phyloP scores from a whole-genome alignment of 1,140 invertebrate species.

The Sitophilus oryzae region DNA sequence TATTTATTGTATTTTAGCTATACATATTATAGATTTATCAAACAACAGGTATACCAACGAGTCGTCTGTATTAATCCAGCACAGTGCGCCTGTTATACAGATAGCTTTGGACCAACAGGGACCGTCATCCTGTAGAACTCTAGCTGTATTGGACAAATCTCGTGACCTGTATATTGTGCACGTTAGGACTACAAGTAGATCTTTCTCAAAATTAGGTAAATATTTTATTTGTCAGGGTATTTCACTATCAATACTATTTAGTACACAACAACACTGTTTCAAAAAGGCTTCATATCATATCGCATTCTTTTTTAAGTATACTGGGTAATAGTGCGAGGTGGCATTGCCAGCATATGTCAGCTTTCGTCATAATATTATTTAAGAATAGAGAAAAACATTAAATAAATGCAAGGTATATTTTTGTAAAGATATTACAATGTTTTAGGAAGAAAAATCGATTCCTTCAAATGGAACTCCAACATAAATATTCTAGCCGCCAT shows the following conservation, averaged over 20 bases:
- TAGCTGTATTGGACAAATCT: slow-evolving; percentile 78
- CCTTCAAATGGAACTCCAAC: slow-evolving; percentile 75
- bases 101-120: slow-evolving; percentile 77
- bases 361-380: too few species aligned
- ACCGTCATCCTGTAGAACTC: slow-evolving; percentile 46
- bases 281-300: too few species aligned
- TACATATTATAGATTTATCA: slow-evolving; percentile 80
- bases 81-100: slow-evolving; percentile 62
- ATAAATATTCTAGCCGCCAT: slow-evolving; percentile 80
- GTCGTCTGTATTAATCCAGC: slow-evolving; percentile 53
- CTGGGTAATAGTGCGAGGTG: too few species aligned
- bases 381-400: too few species aligned
- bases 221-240: too few species aligned
- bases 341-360: too few species aligned
- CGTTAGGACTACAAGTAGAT: slow-evolving; percentile 59
- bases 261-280: too few species aligned
- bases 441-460: slow-evolving; percentile 69
- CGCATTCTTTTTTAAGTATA: too few species aligned
- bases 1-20: slow-evolving; percentile 52
- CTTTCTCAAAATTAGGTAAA: slow-evolving; percentile 59
- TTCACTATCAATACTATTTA: too few species aligned
- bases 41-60: slow-evolving; percentile 65
- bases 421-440: too few species aligned
- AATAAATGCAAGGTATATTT: too few species aligned
- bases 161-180: slow-evolving; percentile 71